phyloP scores from a whole-genome alignment of 1,140 invertebrate species.

The Ylistrum balloti region DNA sequence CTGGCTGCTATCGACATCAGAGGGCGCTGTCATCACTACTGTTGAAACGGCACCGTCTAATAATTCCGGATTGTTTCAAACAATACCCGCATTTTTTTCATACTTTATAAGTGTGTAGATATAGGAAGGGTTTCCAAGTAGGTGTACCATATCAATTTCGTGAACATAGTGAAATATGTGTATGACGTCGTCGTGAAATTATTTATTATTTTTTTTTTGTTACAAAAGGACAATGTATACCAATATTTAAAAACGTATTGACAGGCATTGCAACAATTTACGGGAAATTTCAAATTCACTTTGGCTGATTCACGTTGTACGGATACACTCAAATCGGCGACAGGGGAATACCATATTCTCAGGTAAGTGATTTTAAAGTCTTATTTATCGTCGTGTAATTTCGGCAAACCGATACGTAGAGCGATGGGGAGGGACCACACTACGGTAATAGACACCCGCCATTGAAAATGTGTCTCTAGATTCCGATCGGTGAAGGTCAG shows the following conservation, averaged over 20 bases:
- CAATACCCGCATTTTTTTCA: slow-evolving; percentile 1
- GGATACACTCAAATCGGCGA: background rate
- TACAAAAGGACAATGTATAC: background rate
- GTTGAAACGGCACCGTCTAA: slow-evolving; percentile 24
- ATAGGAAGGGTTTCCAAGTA: background rate
- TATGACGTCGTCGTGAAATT: background rate
- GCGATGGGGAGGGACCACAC: no score
- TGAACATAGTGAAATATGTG: background rate
- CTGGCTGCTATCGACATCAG: slow-evolving; percentile 13
- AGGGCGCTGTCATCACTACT: slow-evolving; percentile 22
- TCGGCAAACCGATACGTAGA: background rate
- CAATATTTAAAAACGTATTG: background rate
- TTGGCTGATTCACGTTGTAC: background rate
- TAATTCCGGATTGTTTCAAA: slow-evolving; percentile 1
- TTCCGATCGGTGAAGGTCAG: no score
- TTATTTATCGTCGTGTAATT: background rate
- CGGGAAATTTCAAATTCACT: background rate
- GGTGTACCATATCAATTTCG: background rate
- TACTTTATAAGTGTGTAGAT: background rate
- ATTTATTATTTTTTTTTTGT: background rate
- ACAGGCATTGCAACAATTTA: background rate
- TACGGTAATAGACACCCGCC: no score
- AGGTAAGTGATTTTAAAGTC: slow-evolving; percentile 26
- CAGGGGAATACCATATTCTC: background rate
- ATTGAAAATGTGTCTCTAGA: no score